A percentile compares a stretch with the other conserved stretches of the same genome.
phyloP scores from a whole-genome alignment of 2,113 vertebrate species.

The Cercopithecus mona region DNA sequence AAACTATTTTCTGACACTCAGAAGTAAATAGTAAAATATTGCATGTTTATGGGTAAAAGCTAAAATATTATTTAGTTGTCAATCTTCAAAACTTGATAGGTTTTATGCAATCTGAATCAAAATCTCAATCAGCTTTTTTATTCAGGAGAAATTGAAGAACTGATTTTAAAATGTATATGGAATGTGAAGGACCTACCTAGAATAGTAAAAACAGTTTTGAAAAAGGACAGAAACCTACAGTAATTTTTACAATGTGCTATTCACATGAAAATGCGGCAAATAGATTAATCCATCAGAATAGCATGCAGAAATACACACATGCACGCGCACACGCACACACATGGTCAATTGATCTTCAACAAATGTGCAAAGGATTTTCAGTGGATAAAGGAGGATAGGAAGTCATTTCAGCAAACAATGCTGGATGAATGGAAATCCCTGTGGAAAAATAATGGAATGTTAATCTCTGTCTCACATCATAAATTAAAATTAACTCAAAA shows the following conservation, averaged over 20 bases:
- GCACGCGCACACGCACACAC: rapidly evolving
- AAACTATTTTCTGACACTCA: not conserved
- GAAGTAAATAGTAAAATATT: not conserved
- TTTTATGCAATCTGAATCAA: not conserved
- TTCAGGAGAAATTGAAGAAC: not conserved
- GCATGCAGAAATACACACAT: not conserved
- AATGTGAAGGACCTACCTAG: not conserved
- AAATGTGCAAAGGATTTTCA: not conserved
- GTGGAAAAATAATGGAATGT: not conserved
- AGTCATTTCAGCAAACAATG: not conserved
- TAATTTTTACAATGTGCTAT: not conserved
- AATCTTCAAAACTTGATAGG: not conserved
- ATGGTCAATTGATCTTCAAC: not conserved
- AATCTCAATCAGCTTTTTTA: not conserved
- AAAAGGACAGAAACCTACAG: not conserved
- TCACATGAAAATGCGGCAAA: not conserved
- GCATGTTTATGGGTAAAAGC: not conserved
- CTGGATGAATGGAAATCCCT: not conserved
- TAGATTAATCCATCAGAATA: not conserved
- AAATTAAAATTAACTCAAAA: not conserved
- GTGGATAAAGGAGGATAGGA: not conserved
- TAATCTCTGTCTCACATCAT: not conserved
- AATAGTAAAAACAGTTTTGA: not conserved
- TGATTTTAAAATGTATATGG: not conserved
- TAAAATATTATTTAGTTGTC: not conserved